Conservation (phyloP, 2,113 vertebrate genomes). For the Micromys minutus region DNA sequence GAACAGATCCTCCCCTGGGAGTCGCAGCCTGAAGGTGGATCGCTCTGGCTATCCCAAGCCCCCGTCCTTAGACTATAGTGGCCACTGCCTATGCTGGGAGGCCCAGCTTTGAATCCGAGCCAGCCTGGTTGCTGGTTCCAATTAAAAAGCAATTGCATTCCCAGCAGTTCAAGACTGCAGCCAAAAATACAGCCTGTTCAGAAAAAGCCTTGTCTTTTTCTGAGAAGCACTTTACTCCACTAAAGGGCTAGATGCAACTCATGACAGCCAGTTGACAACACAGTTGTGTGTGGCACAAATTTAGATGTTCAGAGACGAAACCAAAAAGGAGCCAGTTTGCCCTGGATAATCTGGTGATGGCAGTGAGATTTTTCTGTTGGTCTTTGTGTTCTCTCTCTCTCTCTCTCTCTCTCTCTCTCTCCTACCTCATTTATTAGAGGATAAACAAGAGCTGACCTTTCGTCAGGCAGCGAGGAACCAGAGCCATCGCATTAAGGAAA, state of each 20-base stretch:
- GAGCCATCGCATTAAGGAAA: background rate
- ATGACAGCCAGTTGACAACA: background rate
- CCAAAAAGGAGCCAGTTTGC: background rate
- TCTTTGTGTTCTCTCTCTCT: accelerated
- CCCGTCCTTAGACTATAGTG: background rate
- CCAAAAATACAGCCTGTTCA: conserved; percentile 66
- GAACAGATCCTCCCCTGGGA: conserved; percentile 64
- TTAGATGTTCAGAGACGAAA: background rate
- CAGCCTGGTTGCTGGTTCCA: conserved; percentile 59
- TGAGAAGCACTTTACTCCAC: conserved; percentile 39
- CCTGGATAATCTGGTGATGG: background rate
- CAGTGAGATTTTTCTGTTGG: conserved; percentile 24
- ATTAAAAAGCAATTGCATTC: conserved; percentile 75
- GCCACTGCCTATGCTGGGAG: background rate
- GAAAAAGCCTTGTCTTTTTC: conserved; percentile 35
- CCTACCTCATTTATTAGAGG: conserved; percentile 2
- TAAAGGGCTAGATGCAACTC: conserved; percentile 34
- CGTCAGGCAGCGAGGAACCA: background rate
- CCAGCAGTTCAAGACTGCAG: conserved; percentile 57
- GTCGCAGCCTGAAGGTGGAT: background rate
- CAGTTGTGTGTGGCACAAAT: conserved; percentile 40
- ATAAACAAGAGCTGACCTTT: conserved; percentile 44
- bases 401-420: accelerated
- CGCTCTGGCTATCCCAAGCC: background rate
- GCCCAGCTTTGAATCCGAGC: conserved; percentile 28